These are phyloP conservation scores for Lates calcarifer DNA, from an alignment of 2,113 vertebrate species.

Conservation along the genomic window DNA sequence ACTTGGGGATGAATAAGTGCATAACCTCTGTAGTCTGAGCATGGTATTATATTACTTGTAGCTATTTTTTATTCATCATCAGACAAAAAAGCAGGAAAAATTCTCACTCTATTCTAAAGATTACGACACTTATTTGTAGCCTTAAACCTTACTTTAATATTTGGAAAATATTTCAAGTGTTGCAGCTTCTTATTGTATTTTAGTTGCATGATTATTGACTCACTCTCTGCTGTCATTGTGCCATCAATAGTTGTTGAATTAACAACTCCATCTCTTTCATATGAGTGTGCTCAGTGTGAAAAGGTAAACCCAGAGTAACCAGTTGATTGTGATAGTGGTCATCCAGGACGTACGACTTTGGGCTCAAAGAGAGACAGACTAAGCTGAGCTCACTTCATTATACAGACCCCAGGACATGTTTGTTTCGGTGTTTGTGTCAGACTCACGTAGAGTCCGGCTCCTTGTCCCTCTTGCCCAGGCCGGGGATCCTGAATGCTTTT, in stretches of 20 bases:
- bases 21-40: too few species aligned
- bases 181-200: background rate
- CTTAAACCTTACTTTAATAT: background rate
- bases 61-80: background rate
- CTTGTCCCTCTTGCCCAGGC: conserved; percentile 90
- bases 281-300: too few species aligned
- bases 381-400: background rate
- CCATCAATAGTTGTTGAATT: too few species aligned
- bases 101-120: background rate
- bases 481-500: conserved; percentile 94
- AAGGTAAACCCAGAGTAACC: too few species aligned
- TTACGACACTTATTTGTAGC: too few species aligned
- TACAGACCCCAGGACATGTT: background rate
- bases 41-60: too few species aligned
- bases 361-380: background rate
- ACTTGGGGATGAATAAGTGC: too few species aligned
- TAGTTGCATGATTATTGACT: too few species aligned
- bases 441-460: conserved; percentile 89
- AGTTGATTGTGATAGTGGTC: background rate
- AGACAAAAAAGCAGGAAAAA: background rate
- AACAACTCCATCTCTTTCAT: too few species aligned
- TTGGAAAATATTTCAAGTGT: background rate
- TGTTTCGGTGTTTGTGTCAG: background rate
- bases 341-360: background rate
- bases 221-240: too few species aligned